phyloP scores from a whole-genome alignment of 2,113 vertebrate genomes.

The Ornithorhynchus anatinus region DNA sequence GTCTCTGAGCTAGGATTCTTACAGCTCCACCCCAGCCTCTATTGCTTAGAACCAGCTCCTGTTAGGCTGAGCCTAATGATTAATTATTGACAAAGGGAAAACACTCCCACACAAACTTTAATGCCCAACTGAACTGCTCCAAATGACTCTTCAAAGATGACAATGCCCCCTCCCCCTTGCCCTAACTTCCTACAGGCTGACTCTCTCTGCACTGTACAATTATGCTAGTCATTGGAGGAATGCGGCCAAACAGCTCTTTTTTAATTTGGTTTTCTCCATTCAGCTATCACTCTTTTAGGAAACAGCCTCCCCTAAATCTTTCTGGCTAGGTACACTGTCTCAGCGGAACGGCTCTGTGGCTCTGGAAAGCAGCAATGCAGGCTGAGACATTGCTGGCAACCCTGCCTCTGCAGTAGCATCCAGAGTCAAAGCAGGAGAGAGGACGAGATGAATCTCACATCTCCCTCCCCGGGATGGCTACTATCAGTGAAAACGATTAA shows the following conservation, averaged over 20 bases:
- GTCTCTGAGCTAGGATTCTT: slow-evolving; percentile 18
- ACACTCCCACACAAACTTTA: slow-evolving; percentile 28
- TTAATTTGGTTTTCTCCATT: neutral
- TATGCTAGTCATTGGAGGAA: slow-evolving; percentile 5
- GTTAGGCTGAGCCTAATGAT: slow-evolving; percentile 27
- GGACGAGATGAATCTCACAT: slow-evolving; percentile 5
- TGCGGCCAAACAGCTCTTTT: slow-evolving; percentile 1
- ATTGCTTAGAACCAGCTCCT: slow-evolving; percentile 23
- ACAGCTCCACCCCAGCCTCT: slow-evolving; percentile 22
- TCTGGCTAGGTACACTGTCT: neutral
- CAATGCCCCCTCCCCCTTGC: slow-evolving; percentile 25
- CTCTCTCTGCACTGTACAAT: neutral
- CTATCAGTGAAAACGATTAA: neutral
- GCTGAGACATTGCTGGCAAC: slow-evolving; percentile 32
- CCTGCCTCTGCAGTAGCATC: slow-evolving; percentile 40
- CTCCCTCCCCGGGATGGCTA: neutral
- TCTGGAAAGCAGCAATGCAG: neutral
- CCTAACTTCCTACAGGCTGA: slow-evolving; percentile 29
- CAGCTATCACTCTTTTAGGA: neutral
- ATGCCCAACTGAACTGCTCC: slow-evolving; percentile 2
- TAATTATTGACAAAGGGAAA: slow-evolving; percentile 49
- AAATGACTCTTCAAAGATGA: neutral
- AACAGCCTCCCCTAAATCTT: neutral
- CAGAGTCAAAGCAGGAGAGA: neutral
- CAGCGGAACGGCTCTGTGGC: neutral